A percentile compares a stretch with the other conserved stretches of the same genome.
Evolutionary conservation across 2,797 vertebrate species (phyloP).

Genomic region (Danio kyathit): DNA sequence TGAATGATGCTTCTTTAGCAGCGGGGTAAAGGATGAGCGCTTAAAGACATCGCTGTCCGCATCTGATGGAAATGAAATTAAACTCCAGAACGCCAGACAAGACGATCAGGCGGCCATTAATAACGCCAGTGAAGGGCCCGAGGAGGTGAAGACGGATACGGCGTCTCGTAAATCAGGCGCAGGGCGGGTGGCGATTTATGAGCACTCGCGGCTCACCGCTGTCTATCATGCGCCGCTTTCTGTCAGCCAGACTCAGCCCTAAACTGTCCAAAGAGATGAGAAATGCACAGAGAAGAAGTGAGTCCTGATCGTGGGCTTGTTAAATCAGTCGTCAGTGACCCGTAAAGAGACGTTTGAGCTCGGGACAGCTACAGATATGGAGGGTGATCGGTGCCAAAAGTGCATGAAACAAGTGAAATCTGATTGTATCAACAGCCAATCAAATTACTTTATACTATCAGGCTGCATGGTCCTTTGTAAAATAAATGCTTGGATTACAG

Average conservation of each 20-base stretch:
- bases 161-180: slow-evolving; percentile 76
- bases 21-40: slow-evolving; percentile 33
- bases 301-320: not conserved
- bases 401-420: no score
- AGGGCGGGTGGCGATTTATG: slow-evolving; percentile 80
- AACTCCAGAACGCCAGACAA: slow-evolving; percentile 32
- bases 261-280: slow-evolving; percentile 72
- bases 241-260: slow-evolving; percentile 80
- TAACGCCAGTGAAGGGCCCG: slow-evolving; percentile 28
- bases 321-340: not conserved
- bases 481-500: no score
- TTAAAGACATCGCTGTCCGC: slow-evolving; percentile 32
- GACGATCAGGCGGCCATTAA: slow-evolving; percentile 28
- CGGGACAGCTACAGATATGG: not conserved
- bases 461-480: no score
- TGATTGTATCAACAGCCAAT: no score
- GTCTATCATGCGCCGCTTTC: slow-evolving; percentile 79
- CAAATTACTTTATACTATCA: no score
- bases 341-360: not conserved
- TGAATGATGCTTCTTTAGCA: slow-evolving; percentile 27
- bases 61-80: slow-evolving; percentile 54
- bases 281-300: slow-evolving; percentile 56
- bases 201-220: slow-evolving; percentile 78
- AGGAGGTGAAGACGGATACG: slow-evolving; percentile 73
- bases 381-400: no score